phyloP scores from a whole-genome alignment of 2,113 vertebrate genomes.

The Aleadryas rufinucha region DNA sequence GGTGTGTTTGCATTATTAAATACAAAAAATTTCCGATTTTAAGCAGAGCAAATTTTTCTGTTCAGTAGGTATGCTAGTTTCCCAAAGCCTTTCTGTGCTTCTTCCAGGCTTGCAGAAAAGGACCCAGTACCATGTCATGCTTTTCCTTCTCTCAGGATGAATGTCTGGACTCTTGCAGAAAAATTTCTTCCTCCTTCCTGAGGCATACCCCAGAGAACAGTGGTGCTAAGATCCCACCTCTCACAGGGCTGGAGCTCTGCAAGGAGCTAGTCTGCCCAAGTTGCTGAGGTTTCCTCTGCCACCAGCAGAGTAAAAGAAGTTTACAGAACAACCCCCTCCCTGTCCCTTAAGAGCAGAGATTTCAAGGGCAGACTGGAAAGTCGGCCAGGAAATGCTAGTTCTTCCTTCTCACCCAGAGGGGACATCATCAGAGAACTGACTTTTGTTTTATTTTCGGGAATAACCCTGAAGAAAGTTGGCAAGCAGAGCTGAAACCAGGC shows the following conservation, averaged over 20 bases:
- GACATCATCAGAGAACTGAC: fast-evolving
- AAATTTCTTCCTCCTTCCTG: neutral
- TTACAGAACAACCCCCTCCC: neutral
- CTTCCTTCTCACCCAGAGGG: neutral
- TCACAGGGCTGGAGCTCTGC: neutral
- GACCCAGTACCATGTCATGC: fast-evolving
- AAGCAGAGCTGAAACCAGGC: neutral
- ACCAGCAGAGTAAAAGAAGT: neutral
- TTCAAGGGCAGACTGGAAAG: neutral
- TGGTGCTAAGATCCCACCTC: neutral
- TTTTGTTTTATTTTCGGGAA: neutral
- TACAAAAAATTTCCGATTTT: neutral
- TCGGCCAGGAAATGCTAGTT: neutral
- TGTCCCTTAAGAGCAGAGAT: neutral
- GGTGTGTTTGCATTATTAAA: neutral
- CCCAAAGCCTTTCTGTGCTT: neutral
- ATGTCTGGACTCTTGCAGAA: neutral
- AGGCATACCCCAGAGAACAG: neutral
- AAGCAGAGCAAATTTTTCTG: neutral
- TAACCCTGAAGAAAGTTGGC: neutral
- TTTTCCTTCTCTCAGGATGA: neutral
- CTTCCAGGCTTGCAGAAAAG: neutral
- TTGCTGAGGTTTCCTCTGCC: neutral
- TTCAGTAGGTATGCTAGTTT: neutral
- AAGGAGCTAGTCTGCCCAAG: neutral